phyloP scores from a whole-genome alignment of 2,888 invertebrate genomes.

The Drosophila dives region DNA sequence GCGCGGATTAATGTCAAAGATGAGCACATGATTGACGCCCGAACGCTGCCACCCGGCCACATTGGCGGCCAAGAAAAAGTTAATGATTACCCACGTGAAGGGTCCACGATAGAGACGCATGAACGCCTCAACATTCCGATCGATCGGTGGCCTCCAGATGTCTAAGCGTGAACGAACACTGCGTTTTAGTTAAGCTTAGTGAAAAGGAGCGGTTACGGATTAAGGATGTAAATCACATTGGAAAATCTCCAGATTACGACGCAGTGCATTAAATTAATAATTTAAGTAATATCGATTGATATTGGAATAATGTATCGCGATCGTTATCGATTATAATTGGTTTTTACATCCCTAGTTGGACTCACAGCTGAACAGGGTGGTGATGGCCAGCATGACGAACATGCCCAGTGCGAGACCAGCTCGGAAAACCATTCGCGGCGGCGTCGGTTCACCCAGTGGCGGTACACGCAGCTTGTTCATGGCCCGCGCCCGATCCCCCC shows the following conservation, averaged over 20 bases:
- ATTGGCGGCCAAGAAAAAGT: constrained; percentile 96
- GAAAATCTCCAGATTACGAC: neutral
- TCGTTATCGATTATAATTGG: constrained; percentile 12
- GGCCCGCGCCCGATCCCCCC: constrained; percentile 95
- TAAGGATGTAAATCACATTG: constrained; percentile 6
- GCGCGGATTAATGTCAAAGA: constrained; percentile 97
- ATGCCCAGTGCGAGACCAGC: constrained; percentile 97
- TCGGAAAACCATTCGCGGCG: constrained; percentile 97
- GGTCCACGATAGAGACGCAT: constrained; percentile 96
- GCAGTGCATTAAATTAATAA: neutral
- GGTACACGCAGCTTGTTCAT: constrained; percentile 99
- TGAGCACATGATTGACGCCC: constrained; percentile 98
- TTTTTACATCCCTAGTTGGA: constrained; percentile 11
- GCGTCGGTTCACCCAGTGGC: constrained; percentile 93
- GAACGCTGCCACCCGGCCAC: constrained; percentile 98
- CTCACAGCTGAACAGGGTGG: constrained; percentile 92
- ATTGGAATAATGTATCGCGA: neutral
- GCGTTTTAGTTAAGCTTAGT: constrained; percentile 26
- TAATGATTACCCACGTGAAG: constrained; percentile 94
- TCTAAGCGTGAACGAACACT: constrained; percentile 39
- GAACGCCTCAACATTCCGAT: constrained; percentile 86
- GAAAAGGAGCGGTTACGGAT: neutral
- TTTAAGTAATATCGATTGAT: neutral
- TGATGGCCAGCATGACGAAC: constrained; percentile 92
- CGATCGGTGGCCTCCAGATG: constrained; percentile 41